These are phyloP conservation scores for Sicus ferrugineus DNA, from an alignment of 2,888 invertebrate genomes.

Conservation along the genomic window DNA sequence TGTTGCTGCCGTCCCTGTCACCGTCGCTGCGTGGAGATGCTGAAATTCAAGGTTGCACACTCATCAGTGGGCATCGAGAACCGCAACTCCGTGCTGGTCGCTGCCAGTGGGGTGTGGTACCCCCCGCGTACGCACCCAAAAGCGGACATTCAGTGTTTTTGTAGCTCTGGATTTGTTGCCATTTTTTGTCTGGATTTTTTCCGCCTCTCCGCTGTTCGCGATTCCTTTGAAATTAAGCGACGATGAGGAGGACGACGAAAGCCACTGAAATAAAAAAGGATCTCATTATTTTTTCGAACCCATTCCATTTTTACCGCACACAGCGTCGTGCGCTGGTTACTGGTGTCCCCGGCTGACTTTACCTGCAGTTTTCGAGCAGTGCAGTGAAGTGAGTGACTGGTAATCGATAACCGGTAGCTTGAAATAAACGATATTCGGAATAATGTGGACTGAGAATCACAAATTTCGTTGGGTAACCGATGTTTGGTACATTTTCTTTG, in stretches of 20 bases:
- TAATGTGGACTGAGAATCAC: no score
- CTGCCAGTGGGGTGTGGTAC: slow-evolving; percentile 10
- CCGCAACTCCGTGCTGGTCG: background rate
- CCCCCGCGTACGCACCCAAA: slow-evolving; percentile 26
- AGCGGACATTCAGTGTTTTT: slow-evolving; percentile 25
- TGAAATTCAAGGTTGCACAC: slow-evolving; percentile 43
- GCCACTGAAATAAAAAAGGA: slow-evolving; percentile 31
- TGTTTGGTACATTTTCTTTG: no score
- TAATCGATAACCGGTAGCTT: background rate
- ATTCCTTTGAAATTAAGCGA: slow-evolving; percentile 31
- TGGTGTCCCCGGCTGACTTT: background rate
- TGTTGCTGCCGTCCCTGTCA: slow-evolving; percentile 17
- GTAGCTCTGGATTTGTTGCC: slow-evolving; percentile 5
- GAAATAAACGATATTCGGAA: no score
- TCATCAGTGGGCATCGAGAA: slow-evolving; percentile 12
- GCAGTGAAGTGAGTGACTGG: background rate
- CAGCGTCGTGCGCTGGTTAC: slow-evolving; percentile 11
- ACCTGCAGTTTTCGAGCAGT: background rate
- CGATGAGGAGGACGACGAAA: slow-evolving; percentile 22
- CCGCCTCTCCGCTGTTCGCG: background rate
- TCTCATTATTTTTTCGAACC: slow-evolving; percentile 31
- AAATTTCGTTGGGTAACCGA: no score
- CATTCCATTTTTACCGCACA: slow-evolving; percentile 29
- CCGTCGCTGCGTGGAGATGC: slow-evolving; percentile 33
- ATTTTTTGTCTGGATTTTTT: background rate